These are phyloP conservation scores for Vultur gryphus DNA, from an alignment of 2,797 vertebrate species.

Conservation along the genomic window DNA sequence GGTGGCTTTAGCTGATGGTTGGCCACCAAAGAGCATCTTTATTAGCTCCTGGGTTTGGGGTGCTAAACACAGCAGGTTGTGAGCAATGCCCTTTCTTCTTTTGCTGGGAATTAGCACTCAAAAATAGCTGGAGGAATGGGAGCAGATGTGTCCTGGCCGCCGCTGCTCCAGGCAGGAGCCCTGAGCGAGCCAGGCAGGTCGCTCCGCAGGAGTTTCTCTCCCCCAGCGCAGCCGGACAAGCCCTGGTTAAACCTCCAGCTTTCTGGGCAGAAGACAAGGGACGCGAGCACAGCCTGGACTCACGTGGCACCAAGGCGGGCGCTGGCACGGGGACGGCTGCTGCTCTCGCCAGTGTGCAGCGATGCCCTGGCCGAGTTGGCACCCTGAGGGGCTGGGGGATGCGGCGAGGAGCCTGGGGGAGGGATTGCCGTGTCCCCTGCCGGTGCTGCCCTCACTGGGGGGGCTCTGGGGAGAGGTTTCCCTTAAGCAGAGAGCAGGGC, in stretches of 20 bases:
- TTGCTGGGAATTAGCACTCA: not conserved
- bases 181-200: fast-evolving
- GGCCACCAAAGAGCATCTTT: not conserved
- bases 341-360: fast-evolving
- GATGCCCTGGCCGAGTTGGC: fast-evolving
- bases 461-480: not conserved
- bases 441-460: not conserved
- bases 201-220: not conserved
- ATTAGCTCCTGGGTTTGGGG: not conserved
- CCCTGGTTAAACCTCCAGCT: not conserved
- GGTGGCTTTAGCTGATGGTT: not conserved
- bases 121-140: not conserved
- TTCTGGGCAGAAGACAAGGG: not conserved
- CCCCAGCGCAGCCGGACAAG: not conserved
- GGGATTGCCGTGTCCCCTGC: fast-evolving
- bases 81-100: not conserved
- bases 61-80: not conserved
- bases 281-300: fast-evolving
- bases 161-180: not conserved
- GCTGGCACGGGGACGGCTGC: not conserved
- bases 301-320: fast-evolving
- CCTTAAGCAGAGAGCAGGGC: not conserved
- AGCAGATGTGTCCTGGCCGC: not conserved
- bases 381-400: fast-evolving
- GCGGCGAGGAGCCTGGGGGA: fast-evolving